Conservation (phyloP, 2,888 invertebrate species). For the Brachylomia viminalis region DNA sequence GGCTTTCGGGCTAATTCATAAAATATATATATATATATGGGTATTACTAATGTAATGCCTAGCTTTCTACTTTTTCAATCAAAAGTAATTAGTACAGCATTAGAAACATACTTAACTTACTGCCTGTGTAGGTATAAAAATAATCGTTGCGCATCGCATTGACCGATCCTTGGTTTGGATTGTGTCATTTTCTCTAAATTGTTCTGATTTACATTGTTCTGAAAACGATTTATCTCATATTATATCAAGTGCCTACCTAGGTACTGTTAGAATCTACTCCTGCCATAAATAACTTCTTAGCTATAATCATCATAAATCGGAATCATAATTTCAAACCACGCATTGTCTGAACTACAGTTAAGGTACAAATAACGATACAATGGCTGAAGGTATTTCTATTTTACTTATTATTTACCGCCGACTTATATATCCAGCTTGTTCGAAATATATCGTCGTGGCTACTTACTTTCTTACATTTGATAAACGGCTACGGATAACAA, state of each 20-base stretch:
- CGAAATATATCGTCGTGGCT: slow-evolving; percentile 52
- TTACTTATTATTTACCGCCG: slow-evolving; percentile 38
- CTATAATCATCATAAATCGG: slow-evolving; percentile 39
- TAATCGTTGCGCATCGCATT: not conserved
- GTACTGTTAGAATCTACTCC: not conserved
- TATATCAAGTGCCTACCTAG: not conserved
- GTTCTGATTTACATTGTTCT: not conserved
- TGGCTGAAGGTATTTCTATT: slow-evolving; percentile 35
- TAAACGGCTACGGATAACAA: slow-evolving; percentile 78
- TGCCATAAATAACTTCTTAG: not conserved
- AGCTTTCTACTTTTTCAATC: slow-evolving; percentile 22
- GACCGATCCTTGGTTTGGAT: not conserved
- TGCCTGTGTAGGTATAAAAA: not conserved
- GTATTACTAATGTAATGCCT: slow-evolving; percentile 4
- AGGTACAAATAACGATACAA: slow-evolving; percentile 30
- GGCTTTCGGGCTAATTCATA: not conserved
- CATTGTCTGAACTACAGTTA: slow-evolving; percentile 33
- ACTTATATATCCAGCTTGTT: slow-evolving; percentile 46
- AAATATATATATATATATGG: not conserved
- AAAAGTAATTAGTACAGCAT: slow-evolving; percentile 5
- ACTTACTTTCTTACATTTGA: slow-evolving; percentile 66
- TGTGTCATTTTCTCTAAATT: not conserved
- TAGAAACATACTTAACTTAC: not conserved
- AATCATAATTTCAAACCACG: slow-evolving; percentile 11
- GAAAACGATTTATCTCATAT: slow-evolving; percentile 13